Base-by-base conservation (phyloP, 2,888 invertebrate genomes). In the Tridacna crocea region DNA sequence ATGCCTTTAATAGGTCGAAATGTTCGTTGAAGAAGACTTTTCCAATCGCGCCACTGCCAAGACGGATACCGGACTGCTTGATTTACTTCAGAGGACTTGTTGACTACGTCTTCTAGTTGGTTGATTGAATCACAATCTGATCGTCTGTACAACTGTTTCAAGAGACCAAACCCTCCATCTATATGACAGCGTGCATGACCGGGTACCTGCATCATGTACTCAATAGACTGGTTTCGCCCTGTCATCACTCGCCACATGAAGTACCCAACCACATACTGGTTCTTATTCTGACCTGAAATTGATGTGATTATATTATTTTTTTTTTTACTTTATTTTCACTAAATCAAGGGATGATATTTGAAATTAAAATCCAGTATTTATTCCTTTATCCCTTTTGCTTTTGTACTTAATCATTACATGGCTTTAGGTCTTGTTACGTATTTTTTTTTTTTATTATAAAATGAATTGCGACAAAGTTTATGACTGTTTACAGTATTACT, bases 231-330 rank as follows among this genome's bases (percentile, higher is more conserved):
- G 15, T 70, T 15, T 48, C 48, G 15, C 47, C 70, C 70, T 17
- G 70, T 70, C 70, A 70, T 70, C 11, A 48, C 22, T 12, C 70
- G 46, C 70, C 70, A 70, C 36, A 70, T 66, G 66, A 66, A 66
- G 66, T 66, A 66, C 66, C 66, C 17, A 15, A 66, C 17, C 13
- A 66, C 26, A 66, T 24, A 66, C 26, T 66, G 66, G n/a, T 60
- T 60, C n/a, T 60, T 60, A 22, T 60, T 60, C 22, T 13, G 60
- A 19, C n/a, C 12, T 60, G 60, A 60, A 11, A 60, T n/a, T 60
- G 22, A 60, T n/a, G 8, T 10, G 17, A 13, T 60, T n/a, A n/a
- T n/a, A n/a, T n/a, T n/a, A n/a, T n/a, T n/a, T n/a, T n/a, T n/a
- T n/a, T n/a, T n/a, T n/a, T n/a, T n/a, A n/a, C n/a, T n/a, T n/a